A percentile compares a stretch with the other conserved stretches of the same genome.
phyloP scores from a whole-genome alignment of 2,113 vertebrate species.

The Litocranius walleri region DNA sequence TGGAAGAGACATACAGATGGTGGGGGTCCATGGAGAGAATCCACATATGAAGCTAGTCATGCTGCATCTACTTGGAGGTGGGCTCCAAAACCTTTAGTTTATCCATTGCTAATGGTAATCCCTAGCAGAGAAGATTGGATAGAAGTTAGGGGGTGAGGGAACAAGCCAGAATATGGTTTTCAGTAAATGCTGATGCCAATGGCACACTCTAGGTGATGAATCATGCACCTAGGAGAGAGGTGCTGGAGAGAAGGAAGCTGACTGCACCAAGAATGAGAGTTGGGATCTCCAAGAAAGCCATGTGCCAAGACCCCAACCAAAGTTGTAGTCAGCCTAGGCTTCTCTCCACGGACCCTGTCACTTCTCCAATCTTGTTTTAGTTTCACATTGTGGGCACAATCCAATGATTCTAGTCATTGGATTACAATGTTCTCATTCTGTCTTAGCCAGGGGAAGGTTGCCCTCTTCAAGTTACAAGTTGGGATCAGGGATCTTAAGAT shows the following conservation, averaged over 20 bases:
- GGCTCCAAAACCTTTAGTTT: slow-evolving; percentile 56
- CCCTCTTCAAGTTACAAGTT: not conserved
- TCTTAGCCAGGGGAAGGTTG: not conserved
- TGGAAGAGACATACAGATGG: slow-evolving; percentile 23
- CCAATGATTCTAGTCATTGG: not conserved
- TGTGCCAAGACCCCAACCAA: not conserved
- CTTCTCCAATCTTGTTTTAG: not conserved
- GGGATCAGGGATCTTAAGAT: not conserved
- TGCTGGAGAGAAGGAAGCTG: slow-evolving; percentile 49
- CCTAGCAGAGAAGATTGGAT: slow-evolving; percentile 39
- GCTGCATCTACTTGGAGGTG: slow-evolving; percentile 28
- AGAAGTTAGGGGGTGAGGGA: slow-evolving; percentile 26
- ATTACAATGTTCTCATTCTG: not conserved
- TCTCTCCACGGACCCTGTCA: not conserved
- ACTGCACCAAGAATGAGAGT: slow-evolving; percentile 40
- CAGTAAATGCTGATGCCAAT: slow-evolving; percentile 57
- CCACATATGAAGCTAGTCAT: slow-evolving; percentile 55
- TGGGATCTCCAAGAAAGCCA: slow-evolving; percentile 31
- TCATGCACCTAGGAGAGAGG: slow-evolving; percentile 36
- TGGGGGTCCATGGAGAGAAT: slow-evolving; percentile 35
- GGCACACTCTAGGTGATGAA: slow-evolving; percentile 43
- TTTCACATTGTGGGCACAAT: not conserved
- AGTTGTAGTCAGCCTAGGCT: not conserved
- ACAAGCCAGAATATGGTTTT: slow-evolving; percentile 64
- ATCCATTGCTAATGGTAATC: slow-evolving; percentile 53